These are phyloP conservation scores for Leguminivora glycinivorella DNA, from an alignment of 1,140 invertebrate species.

Conservation along the genomic window DNA sequence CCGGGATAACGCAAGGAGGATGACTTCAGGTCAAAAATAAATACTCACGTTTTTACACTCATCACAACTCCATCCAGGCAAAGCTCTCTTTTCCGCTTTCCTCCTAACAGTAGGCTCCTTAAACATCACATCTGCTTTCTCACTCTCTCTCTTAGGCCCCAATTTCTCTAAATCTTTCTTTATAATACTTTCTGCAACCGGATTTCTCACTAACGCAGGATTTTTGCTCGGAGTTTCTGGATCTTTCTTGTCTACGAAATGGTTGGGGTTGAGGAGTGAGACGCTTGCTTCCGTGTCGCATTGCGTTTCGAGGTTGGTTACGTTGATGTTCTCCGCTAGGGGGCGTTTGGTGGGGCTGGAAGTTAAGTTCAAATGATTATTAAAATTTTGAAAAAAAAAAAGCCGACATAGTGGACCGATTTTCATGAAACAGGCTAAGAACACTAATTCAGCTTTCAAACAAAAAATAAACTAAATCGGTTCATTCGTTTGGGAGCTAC, in stretches of 20 bases:
- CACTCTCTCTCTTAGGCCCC: not conserved
- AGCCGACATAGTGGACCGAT: too few species aligned
- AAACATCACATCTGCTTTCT: conserved; percentile 46
- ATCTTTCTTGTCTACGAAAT: conserved; percentile 24
- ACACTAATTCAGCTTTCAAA: too few species aligned
- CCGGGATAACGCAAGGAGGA: too few species aligned
- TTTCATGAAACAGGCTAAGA: too few species aligned
- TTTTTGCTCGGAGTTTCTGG: not conserved
- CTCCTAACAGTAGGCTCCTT: conserved; percentile 59
- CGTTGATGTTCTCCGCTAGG: conserved; percentile 54
- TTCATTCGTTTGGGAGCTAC: too few species aligned
- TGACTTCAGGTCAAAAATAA: too few species aligned
- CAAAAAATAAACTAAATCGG: too few species aligned
- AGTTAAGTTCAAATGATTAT: too few species aligned
- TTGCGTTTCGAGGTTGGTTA: conserved; percentile 42
- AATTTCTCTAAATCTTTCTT: not conserved
- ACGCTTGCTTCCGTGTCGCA: conserved; percentile 43
- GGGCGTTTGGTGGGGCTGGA: conserved; percentile 56
- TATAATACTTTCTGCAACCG: not conserved
- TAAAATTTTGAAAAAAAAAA: too few species aligned
- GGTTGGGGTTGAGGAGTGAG: conserved; percentile 43
- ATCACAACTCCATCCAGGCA: conserved; percentile 72
- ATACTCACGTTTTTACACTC: conserved; percentile 70
- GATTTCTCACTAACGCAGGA: not conserved
- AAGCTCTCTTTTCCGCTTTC: conserved; percentile 55